Evolutionary conservation across 2,888 invertebrate species (phyloP).

Genomic region (Apoda limacodes): DNA sequence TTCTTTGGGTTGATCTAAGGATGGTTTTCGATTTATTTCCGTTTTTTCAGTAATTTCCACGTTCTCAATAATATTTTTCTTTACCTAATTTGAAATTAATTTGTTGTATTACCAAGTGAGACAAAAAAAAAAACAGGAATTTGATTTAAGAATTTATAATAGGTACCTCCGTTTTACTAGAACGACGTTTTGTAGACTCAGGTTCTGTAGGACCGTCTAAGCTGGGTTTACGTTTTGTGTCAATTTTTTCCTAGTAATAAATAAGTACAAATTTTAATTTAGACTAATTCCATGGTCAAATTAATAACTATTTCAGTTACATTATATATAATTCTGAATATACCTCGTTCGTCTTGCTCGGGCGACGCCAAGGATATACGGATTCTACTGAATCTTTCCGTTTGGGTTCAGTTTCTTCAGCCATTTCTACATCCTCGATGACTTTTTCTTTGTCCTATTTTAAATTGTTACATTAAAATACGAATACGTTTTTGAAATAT

Average conservation of each 20-base stretch:
- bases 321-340: too few relatives aligned
- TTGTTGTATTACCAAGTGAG: too few relatives aligned
- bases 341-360: slow-evolving; percentile 20
- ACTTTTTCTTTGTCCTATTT: slow-evolving; percentile 32
- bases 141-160: too few relatives aligned
- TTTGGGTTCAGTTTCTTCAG: slow-evolving; percentile 16
- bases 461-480: too few relatives aligned
- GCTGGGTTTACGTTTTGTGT: neutral
- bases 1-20: slow-evolving; percentile 23
- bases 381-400: slow-evolving; percentile 24
- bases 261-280: too few relatives aligned
- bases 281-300: too few relatives aligned
- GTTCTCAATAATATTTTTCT: slow-evolving; percentile 1
- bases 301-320: slow-evolving; percentile 23
- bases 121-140: too few relatives aligned
- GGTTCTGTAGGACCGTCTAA: slow-evolving; percentile 20
- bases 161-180: slow-evolving; percentile 32
- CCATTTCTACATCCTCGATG: too few relatives aligned
- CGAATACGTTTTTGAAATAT: too few relatives aligned
- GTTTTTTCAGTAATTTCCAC: slow-evolving; percentile 12
- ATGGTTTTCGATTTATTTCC: slow-evolving; percentile 20
- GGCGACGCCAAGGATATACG: slow-evolving; percentile 21
- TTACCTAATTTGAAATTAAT: slow-evolving; percentile 4
- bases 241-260: too few relatives aligned
- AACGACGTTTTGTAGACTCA: slow-evolving; percentile 26